A percentile compares a stretch with the other conserved stretches of the same genome.
phyloP scores from a whole-genome alignment of 2,113 vertebrate genomes.

The Uropsilus gracilis region DNA sequence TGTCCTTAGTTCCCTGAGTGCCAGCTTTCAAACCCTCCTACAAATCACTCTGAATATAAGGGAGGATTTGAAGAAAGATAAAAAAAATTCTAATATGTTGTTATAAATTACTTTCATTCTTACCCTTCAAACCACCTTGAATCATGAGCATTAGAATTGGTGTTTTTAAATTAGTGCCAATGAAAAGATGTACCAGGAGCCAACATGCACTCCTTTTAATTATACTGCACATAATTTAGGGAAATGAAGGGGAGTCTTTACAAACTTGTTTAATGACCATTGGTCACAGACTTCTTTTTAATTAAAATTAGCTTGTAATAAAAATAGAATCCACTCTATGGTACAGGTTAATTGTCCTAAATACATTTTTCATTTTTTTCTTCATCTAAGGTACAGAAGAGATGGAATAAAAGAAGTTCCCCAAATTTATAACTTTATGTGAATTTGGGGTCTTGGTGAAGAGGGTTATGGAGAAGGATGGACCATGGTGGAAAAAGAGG shows the following conservation, averaged over 20 bases:
- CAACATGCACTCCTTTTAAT: neutral
- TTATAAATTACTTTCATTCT: slow-evolving; percentile 10
- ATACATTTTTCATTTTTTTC: slow-evolving; percentile 5
- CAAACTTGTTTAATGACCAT: neutral
- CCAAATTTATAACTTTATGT: neutral
- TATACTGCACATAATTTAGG: neutral
- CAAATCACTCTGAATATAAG: slow-evolving; percentile 14
- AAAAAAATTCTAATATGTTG: neutral
- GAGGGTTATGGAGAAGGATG: neutral
- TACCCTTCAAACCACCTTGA: slow-evolving; percentile 28
- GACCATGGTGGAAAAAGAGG: rapidly evolving
- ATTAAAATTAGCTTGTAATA: slow-evolving; percentile 40
- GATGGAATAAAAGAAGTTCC: neutral
- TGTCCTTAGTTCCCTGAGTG: too few species aligned
- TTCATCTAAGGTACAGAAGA: neutral
- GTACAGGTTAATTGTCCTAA: neutral
- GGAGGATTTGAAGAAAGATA: neutral
- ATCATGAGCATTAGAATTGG: slow-evolving; percentile 17
- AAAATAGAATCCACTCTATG: neutral
- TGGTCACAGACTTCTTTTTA: slow-evolving; percentile 22
- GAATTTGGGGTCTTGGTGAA: neutral
- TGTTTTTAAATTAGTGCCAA: neutral
- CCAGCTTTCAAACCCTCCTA: too few species aligned
- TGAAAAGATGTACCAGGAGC: neutral
- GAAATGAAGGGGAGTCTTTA: neutral